A percentile compares a stretch with the other conserved stretches of the same genome.
Conservation (phyloP, 2,797 vertebrate genomes). For the Benthosema pterotum region DNA sequence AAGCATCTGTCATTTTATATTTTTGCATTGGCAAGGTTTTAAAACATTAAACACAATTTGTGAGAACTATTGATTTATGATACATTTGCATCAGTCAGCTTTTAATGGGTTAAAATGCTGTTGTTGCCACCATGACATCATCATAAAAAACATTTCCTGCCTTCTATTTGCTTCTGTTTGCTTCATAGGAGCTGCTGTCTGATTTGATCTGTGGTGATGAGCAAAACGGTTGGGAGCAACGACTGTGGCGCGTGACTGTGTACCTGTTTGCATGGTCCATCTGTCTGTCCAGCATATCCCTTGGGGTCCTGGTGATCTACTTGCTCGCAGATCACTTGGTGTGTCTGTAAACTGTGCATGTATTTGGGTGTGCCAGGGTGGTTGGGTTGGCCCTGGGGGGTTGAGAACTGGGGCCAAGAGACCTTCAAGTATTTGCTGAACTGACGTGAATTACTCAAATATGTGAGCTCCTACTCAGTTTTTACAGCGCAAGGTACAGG, state of each 20-base stretch:
- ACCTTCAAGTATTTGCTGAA: too few species aligned
- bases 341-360: accelerated
- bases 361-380: slow-evolving; percentile 15
- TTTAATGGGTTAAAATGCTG: too few species aligned
- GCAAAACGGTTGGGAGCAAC: slow-evolving; percentile 37
- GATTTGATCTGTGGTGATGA: slow-evolving; percentile 54
- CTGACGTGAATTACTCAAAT: too few species aligned
- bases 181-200: slow-evolving; percentile 84
- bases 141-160: not conserved
- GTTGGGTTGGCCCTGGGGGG: too few species aligned
- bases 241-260: slow-evolving; percentile 24
- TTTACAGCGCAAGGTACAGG: too few species aligned
- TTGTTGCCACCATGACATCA: not conserved
- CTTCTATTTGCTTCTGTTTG: not conserved
- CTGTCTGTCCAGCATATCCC: slow-evolving; percentile 63
- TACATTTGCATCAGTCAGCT: too few species aligned
- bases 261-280: slow-evolving; percentile 74
- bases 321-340: slow-evolving; percentile 58
- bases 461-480: too few species aligned
- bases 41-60: too few species aligned
- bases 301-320: slow-evolving; percentile 64
- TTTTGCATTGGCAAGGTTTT: too few species aligned
- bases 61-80: too few species aligned
- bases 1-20: too few species aligned
- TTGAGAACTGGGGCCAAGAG: too few species aligned